Percentiles rank a stretch among this genome's conserved stretches.
Conservation (phyloP, 2,113 vertebrate species). For the Myocastor coypus region DNA sequence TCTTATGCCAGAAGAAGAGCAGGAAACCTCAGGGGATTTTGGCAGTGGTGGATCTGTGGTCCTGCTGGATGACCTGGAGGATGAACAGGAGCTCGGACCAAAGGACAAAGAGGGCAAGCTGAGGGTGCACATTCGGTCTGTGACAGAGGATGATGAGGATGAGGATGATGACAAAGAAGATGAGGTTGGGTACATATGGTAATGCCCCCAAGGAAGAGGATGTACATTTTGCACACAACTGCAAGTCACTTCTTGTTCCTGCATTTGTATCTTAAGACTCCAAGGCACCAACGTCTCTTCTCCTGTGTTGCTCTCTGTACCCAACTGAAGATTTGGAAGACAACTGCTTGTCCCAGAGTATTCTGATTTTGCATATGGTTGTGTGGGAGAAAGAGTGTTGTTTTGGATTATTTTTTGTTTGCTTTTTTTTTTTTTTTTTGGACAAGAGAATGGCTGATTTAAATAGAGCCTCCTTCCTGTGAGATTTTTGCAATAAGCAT, state of each 20-base stretch:
- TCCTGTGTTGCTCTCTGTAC: conserved; percentile 79
- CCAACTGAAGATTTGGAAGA: conserved; percentile 76
- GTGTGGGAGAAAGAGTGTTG: conserved; percentile 61
- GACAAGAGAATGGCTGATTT: conserved; percentile 74
- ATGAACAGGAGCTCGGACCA: conserved; percentile 88
- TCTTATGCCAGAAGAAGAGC: conserved; percentile 91
- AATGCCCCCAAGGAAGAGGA: conserved; percentile 84
- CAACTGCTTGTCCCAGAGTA: conserved; percentile 56
- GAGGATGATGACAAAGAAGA: conserved; percentile 97
- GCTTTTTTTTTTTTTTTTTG: conserved; percentile 39
- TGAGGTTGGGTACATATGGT: conserved; percentile 94
- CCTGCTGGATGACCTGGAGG: conserved; percentile 94
- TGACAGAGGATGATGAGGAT: conserved; percentile 96
- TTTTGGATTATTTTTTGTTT: conserved; percentile 45
- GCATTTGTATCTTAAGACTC: conserved; percentile 87
- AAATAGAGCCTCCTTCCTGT: conserved; percentile 61
- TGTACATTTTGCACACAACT: conserved; percentile 83
- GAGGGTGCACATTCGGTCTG: conserved; percentile 91
- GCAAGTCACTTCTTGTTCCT: conserved; percentile 85
- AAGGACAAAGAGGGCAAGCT: conserved; percentile 92
- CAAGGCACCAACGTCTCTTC: conserved; percentile 82
- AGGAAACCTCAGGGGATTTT: conserved; percentile 97
- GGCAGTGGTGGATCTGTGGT: conserved; percentile 94
- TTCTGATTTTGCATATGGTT: conserved; percentile 73
- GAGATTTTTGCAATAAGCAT: conserved; percentile 70